Percentiles rank a stretch among this genome's conserved stretches.
phyloP scores from a whole-genome alignment of 1,140 invertebrate genomes.

The Tetragonula clypearis region DNA sequence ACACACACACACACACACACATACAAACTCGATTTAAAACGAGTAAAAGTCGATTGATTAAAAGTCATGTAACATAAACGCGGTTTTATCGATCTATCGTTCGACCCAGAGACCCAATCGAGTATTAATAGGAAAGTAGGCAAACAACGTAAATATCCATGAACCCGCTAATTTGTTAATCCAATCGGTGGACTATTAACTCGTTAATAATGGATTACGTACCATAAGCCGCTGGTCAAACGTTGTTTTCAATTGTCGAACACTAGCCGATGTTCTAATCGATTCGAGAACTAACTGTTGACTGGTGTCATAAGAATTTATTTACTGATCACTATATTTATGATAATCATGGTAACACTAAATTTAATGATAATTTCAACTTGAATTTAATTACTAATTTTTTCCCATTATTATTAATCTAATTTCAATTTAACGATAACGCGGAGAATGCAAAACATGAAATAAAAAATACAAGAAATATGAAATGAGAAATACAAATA shows the following conservation, averaged over 20 bases:
- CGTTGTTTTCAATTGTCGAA: background rate
- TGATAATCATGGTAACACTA: too few species aligned
- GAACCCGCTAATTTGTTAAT: constrained; percentile 5
- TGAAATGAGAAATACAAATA: too few species aligned
- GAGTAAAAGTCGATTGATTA: accelerated
- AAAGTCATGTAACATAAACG: background rate
- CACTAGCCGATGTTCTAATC: background rate
- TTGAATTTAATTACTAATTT: too few species aligned
- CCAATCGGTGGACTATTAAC: background rate
- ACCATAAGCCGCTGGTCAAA: background rate
- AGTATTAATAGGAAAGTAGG: background rate
- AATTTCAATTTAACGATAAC: too few species aligned
- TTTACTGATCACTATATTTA: too few species aligned
- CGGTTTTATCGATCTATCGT: background rate
- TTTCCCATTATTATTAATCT: too few species aligned
- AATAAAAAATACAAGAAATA: too few species aligned
- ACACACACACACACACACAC: too few species aligned
- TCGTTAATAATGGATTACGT: background rate
- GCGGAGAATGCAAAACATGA: too few species aligned
- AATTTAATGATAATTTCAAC: too few species aligned
- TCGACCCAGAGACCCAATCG: background rate
- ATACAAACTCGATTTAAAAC: background rate
- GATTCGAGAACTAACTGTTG: background rate
- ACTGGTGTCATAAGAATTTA: too few species aligned
- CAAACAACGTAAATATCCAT: background rate